Base-by-base conservation (phyloP, 2,797 vertebrate species). In the Pangasius krempfi region DNA sequence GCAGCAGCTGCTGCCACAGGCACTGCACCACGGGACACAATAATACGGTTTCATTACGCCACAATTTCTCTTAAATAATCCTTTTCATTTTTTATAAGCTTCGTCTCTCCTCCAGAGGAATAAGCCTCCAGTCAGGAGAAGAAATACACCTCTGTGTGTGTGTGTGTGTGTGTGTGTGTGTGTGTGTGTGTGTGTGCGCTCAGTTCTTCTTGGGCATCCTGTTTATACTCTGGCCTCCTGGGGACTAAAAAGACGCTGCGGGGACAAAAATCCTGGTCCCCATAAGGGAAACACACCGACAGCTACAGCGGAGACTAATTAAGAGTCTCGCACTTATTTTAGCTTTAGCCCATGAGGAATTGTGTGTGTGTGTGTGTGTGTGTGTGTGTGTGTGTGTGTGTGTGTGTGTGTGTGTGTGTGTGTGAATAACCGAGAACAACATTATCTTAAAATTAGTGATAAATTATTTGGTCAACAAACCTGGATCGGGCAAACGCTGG, bases 11-110 rank as follows among this genome's bases (percentile, higher is more conserved):
- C 92, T 84, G 85, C 92, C 93, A 86, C 92, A 87, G 91, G 92
- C 93, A 52, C 85, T 66, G 92, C 93, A 92, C 92, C 88, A 50
- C 87, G 91, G 93, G 94, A 95, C 88, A 94, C 92, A 94, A 94
- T 95, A 94, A 95, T 93, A 92, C 93, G 93, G 92, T 96, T 96
- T 95, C 94, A 96, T 96, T 95, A 95, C 84, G 89, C 89, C 76
- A 93, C 94, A 87, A 92, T 94, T 95, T 94, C 94, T 95, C 94
- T 96, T 95, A 95, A 96, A 95, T 95, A 95, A 96, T 94, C 93
- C 93, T 93, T 94, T 95, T 93, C 91, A 95, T 96, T 94, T 96
- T 95, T 96, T 93, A 96, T 95, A 95, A 95, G 94, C 94, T 94
- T 94, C 92, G 94, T 95, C 94, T 94, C 93, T 93, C 93, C 93